A percentile compares a stretch with the other conserved stretches of the same genome.
These are phyloP conservation scores for Nipponacmea schrenckii DNA, from an alignment of 2,888 invertebrate genomes.

Conservation along the genomic window DNA sequence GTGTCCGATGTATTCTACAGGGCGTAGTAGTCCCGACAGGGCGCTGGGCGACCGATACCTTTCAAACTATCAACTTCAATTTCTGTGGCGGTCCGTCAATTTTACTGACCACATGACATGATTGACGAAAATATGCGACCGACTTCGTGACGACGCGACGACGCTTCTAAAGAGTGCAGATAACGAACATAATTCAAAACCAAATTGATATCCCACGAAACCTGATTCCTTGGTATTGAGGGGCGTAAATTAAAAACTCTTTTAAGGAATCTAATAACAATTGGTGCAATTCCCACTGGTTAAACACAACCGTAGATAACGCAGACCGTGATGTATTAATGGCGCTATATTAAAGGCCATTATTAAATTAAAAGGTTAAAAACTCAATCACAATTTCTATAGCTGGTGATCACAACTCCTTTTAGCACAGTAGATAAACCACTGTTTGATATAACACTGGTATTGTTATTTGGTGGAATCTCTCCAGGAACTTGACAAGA, in stretches of 20 bases:
- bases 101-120: too few species aligned
- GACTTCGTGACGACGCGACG: too few species aligned
- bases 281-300: conserved; percentile 9
- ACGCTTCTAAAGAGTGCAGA: too few species aligned
- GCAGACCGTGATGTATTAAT: conserved; percentile 22
- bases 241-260: conserved; percentile 18
- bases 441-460: conserved; percentile 3
- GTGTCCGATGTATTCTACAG: too few species aligned
- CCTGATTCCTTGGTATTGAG: conserved; percentile 12
- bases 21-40: too few species aligned
- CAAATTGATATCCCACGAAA: conserved; percentile 12
- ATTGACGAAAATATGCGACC: too few species aligned
- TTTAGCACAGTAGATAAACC: neutral
- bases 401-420: neutral
- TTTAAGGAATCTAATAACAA: conserved; percentile 15
- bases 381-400: conserved; percentile 12
- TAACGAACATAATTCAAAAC: conserved; percentile 16
- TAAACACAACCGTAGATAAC: conserved; percentile 11
- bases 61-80: too few species aligned
- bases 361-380: conserved; percentile 9
- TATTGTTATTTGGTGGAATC: neutral
- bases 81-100: too few species aligned
- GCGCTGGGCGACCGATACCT: too few species aligned
- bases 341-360: conserved; percentile 16
- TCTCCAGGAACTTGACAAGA: neutral